These are phyloP conservation scores for Heliconius erato DNA, from an alignment of 2,888 invertebrate genomes.

Conservation along the genomic window DNA sequence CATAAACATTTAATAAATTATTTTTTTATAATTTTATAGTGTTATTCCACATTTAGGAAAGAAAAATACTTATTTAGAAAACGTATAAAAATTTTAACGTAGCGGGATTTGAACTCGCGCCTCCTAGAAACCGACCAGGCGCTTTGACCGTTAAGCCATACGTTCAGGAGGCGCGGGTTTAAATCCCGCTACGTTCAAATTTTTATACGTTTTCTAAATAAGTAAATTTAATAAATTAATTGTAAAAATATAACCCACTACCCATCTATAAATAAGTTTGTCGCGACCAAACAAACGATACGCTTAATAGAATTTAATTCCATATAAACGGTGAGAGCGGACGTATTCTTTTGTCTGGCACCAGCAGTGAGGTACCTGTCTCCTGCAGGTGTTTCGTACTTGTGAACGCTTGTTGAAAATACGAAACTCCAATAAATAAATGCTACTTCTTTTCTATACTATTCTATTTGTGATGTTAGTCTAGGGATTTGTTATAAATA, in stretches of 20 bases:
- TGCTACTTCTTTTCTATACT: conserved; percentile 18
- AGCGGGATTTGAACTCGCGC: too few relatives aligned
- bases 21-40: too few relatives aligned
- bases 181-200: too few relatives aligned
- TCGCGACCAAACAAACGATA: neutral
- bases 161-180: too few relatives aligned
- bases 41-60: too few relatives aligned
- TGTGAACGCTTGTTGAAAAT: conserved; percentile 30
- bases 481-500: neutral
- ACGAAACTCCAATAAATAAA: conserved; percentile 22
- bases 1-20: too few relatives aligned
- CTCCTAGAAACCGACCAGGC: too few relatives aligned
- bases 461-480: neutral
- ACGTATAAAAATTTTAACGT: too few relatives aligned
- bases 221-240: too few relatives aligned
- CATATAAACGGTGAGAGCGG: conserved; percentile 10
- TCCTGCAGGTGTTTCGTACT: conserved; percentile 21
- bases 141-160: too few relatives aligned
- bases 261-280: neutral
- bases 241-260: neutral
- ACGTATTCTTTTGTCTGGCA: conserved; percentile 30
- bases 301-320: conserved; percentile 12
- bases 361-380: conserved; percentile 20
- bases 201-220: too few relatives aligned
- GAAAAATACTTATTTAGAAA: too few relatives aligned